Evolutionary conservation across 2,888 invertebrate species (phyloP), one percentile per base, ranked within the genome.

Genomic region (Cheilosia variabilis): DNA sequence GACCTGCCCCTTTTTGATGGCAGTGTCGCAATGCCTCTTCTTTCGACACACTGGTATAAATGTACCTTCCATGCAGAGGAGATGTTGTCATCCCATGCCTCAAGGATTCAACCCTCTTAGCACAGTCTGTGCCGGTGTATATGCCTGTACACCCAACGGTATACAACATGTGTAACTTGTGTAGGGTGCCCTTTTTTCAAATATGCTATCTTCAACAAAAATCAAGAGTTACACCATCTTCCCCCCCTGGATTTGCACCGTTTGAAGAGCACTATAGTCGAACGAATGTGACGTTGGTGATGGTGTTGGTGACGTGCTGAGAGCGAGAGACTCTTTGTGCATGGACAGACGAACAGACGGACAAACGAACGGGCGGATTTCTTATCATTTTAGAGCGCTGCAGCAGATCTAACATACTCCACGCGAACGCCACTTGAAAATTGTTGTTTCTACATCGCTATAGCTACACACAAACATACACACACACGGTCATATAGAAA

Each of bases 201-300:
- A 81, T 81, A 77, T 86, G 81, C 86, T 86, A 86, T 86, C 86
- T 86, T 77, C 77, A 86, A 81, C 86, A 86, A 81, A 86, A 86
- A 86, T 86, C 86, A 86, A 86, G 86, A 86, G 81, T 81, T 69
- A 31, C 72, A 68, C 52, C 84, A 31, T 19, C 66, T 66, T 41
- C 43, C 37, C 63, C 22, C 71, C 55, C 50, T 52, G 57, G 15
- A 34, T 47, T n/a, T 52, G 22, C 27, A 37, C 24, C 76, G 52
- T 55, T 52, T 86, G 66, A 76, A 81, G 86, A 77, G 72, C 86
- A 81, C 76, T 77, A 80, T 80, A 47, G 66, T 37, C 60, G 62
- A 81, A 81, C 66, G 81, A 81, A 77, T 81, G 86, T 81, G 86
- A 81, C 76, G 81, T 72, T 72, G 72, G 60, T 71, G 76, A 72